These are phyloP conservation scores for Caenorhabditis remanei DNA, from an alignment of 1,140 invertebrate species.

Conservation along the genomic window DNA sequence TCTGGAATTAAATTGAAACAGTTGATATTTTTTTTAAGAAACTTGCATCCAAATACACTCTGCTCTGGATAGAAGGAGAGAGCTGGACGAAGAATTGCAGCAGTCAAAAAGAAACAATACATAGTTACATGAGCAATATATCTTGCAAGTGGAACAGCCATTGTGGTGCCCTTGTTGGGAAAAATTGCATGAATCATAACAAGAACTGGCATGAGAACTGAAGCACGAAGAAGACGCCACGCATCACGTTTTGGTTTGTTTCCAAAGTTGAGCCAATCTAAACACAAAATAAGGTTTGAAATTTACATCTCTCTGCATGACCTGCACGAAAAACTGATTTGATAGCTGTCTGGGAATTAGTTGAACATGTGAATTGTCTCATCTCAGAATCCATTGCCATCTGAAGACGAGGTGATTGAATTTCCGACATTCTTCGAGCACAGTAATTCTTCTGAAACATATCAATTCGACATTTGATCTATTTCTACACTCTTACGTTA, in stretches of 20 bases:
- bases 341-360: constrained; percentile 65
- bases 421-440: not conserved
- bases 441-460: constrained; percentile 1
- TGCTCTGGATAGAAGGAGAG: not conserved
- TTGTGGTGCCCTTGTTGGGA: not conserved
- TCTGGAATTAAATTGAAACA: not conserved
- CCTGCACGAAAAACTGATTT: constrained; percentile 34
- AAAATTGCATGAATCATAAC: constrained; percentile 57
- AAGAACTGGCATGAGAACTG: constrained; percentile 64
- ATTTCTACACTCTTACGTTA: constrained; percentile 1
- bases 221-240: constrained; percentile 63
- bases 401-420: constrained; percentile 62
- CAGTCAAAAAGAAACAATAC: constrained; percentile 62
- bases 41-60: not conserved
- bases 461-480: not conserved
- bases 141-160: constrained; percentile 54
- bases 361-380: constrained; percentile 61
- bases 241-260: constrained; percentile 52
- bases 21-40: not conserved
- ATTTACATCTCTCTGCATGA: not conserved
- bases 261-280: constrained; percentile 67
- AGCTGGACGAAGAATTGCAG: constrained; percentile 1
- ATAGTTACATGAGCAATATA: constrained; percentile 62
- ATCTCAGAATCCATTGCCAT: constrained; percentile 65
- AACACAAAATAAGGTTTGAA: not conserved